A percentile compares a stretch with the other conserved stretches of the same genome.
Conservation (phyloP, 2,113 vertebrate genomes). For the Scortum barcoo region DNA sequence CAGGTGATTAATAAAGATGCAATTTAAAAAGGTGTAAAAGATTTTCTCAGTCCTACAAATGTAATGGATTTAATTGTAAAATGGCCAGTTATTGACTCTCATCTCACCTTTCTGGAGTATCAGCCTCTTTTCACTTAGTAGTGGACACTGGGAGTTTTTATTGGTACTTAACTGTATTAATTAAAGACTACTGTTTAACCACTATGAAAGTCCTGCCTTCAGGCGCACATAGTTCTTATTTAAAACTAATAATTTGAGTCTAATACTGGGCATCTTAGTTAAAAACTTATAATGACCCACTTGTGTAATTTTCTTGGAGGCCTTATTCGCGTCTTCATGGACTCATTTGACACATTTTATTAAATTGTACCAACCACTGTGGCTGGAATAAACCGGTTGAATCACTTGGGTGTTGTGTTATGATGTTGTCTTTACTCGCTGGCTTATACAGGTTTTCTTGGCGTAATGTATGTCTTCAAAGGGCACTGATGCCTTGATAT, state of each 20-base stretch:
- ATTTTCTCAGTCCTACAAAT: background rate
- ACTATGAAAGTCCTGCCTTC: conserved; percentile 58
- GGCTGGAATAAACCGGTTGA: background rate
- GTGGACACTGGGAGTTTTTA: conserved; percentile 53
- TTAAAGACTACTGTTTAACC: conserved; percentile 62
- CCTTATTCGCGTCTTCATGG: conserved; percentile 13
- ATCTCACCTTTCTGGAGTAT: conserved; percentile 48
- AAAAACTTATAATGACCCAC: conserved; percentile 15
- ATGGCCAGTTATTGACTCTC: conserved; percentile 8
- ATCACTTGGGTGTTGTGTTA: background rate
- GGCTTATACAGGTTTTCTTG: background rate
- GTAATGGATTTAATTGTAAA: background rate
- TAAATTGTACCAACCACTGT: background rate
- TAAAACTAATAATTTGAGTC: conserved; percentile 52
- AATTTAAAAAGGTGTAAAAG: background rate
- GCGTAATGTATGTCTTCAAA: background rate
- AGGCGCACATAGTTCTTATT: conserved; percentile 67
- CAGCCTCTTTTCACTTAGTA: conserved; percentile 51
- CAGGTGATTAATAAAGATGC: background rate
- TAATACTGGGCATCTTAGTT: conserved; percentile 39
- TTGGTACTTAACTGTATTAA: conserved; percentile 65
- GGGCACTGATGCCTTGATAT: conserved; percentile 11
- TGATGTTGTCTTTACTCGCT: background rate
- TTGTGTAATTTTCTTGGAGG: conserved; percentile 31
- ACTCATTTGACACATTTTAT: conserved; percentile 38